Conservation (phyloP, 2,888 invertebrate genomes). For the Nephrotoma flavescens region DNA sequence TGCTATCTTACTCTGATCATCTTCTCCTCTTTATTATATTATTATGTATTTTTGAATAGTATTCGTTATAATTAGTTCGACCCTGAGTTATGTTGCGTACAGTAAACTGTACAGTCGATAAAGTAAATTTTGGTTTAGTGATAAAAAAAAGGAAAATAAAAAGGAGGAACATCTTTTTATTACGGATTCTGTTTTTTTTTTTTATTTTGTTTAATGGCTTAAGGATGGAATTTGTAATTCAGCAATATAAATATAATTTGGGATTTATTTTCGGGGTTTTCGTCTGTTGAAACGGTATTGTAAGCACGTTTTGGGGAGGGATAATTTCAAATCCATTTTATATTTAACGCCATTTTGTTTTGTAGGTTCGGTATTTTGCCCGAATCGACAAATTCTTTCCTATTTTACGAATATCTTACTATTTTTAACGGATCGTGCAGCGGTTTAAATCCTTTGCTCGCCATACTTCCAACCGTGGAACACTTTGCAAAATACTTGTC, state of each 20-base stretch:
- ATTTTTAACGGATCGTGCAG: too few species aligned
- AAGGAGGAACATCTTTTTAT: background rate
- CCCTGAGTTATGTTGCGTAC: conserved; percentile 16
- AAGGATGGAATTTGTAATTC: conserved; percentile 6
- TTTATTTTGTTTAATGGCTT: conserved; percentile 4
- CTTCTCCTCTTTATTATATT: background rate
- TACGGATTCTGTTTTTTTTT: background rate
- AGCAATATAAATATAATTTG: background rate
- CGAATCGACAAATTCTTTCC: too few species aligned
- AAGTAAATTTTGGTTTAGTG: conserved; percentile 3
- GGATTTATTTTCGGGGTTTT: background rate
- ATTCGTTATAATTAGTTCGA: conserved; percentile 16
- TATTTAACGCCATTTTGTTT: too few species aligned
- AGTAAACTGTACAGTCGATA: conserved; percentile 6
- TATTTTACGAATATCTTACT: too few species aligned
- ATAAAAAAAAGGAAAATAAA: background rate
- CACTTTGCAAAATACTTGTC: too few species aligned
- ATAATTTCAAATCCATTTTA: background rate
- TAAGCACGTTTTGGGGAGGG: background rate
- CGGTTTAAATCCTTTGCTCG: too few species aligned
- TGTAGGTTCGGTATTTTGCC: too few species aligned
- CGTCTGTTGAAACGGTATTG: background rate
- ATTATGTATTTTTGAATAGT: background rate
- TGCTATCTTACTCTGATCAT: background rate
- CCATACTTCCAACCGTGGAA: too few species aligned